Base-by-base conservation (phyloP, 2,888 invertebrate genomes). In the Ornithoptera alexandrae region DNA sequence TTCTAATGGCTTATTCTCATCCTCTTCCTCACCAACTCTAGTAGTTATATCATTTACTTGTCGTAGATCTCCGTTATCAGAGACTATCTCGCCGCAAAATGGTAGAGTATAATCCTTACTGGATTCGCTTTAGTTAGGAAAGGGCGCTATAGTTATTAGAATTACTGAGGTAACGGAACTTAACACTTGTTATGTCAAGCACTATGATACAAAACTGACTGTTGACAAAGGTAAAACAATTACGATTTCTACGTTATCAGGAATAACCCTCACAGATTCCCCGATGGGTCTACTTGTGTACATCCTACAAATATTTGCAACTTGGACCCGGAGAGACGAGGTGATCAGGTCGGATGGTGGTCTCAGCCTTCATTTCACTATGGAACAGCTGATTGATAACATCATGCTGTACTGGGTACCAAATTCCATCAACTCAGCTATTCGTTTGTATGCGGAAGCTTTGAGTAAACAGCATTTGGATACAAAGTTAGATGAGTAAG, bases 201-300 rank as follows among this genome's bases (percentile, higher is more conserved):
- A 30, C 30, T 30, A 30, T 30, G 30, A 30, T 30, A 5, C 30
- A 2, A 30, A 30, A 30, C 3, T 30, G 3, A 30, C 30, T 30
- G 30, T 30, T 30, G 30, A 30, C 30, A 30, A 30, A 30, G 2
- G 30, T 4, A 30, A 5, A 30, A 30, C 30, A 39, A 10, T 10
- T 7, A 39, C 6, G 8, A 20, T 46, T n/a, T 30, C 22, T 24
- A 53, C 8, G 17, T 65, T 68, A 64, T 6, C 75, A 87, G 86
- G 86, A 57, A 80, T 82, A 0, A 75, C 78, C 0, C 83, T 97
- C 42, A 88, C 93, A 30, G 96, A 97, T 75, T 96, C 96, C 1
- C 97, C 97, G 0, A 92, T 94, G 2, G 97, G 96, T 18, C 88
- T 97, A 62, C 96, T 97, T 0, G 96, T 96, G 0, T 97, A 97